These are phyloP conservation scores for Myrmophylax atrothorax DNA, from an alignment of 2,113 vertebrate species.

Conservation along the genomic window DNA sequence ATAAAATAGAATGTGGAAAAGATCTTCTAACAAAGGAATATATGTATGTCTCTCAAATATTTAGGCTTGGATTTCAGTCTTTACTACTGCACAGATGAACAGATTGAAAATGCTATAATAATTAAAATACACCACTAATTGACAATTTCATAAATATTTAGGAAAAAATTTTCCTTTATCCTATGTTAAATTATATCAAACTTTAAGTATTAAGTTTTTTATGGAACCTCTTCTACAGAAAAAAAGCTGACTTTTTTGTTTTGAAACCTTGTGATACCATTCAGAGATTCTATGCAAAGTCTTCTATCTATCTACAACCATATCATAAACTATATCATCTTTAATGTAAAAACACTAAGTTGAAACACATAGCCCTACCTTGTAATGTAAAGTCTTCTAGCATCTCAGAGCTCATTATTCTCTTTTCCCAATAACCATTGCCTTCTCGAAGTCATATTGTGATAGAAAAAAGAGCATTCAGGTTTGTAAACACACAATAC, in stretches of 20 bases:
- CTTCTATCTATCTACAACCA: not conserved
- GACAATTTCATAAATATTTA: not conserved
- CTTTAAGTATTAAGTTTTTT: not conserved
- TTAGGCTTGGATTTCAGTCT: not conserved
- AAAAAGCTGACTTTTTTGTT: not conserved
- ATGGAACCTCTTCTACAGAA: not conserved
- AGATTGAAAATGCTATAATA: not conserved
- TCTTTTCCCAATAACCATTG: not conserved
- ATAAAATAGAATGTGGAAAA: not conserved
- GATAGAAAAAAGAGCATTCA: not conserved
- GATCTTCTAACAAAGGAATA: not conserved
- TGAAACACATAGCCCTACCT: not conserved
- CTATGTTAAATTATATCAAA: not conserved
- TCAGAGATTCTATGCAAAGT: not conserved
- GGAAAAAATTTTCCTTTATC: not conserved
- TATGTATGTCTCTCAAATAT: not conserved
- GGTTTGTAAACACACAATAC: not conserved
- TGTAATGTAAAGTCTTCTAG: not conserved
- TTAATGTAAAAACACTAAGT: not conserved
- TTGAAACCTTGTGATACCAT: not conserved
- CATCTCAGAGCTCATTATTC: not conserved
- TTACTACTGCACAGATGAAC: not conserved
- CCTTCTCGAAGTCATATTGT: not conserved
- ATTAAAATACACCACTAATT: not conserved
- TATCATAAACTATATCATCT: not conserved